These are phyloP conservation scores for Pterophyllum scalare DNA, from an alignment of 2,113 vertebrate species.

Conservation along the genomic window DNA sequence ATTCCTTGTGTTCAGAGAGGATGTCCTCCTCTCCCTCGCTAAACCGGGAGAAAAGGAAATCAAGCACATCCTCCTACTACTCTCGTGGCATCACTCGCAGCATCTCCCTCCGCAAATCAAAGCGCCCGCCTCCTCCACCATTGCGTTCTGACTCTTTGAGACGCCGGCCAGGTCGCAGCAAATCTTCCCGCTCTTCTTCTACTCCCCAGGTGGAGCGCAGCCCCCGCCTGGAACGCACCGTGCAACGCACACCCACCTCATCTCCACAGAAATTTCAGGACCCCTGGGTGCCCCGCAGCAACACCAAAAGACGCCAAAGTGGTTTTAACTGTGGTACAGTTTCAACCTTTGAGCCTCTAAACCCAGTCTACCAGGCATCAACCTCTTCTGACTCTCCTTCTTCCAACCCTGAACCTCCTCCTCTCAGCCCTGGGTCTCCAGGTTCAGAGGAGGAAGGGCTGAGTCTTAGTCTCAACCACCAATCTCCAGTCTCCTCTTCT, in stretches of 20 bases:
- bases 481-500: slow-evolving; percentile 67
- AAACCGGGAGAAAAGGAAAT: slow-evolving; percentile 22
- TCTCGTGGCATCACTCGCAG: slow-evolving; percentile 66
- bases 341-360: slow-evolving; percentile 57
- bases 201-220: slow-evolving; percentile 79
- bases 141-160: slow-evolving; percentile 89
- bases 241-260: slow-evolving; percentile 74
- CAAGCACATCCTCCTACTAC: slow-evolving; percentile 43
- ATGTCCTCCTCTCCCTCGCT: slow-evolving; percentile 55
- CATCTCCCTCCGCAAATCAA: slow-evolving; percentile 91
- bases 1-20: slow-evolving; percentile 81
- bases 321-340: slow-evolving; percentile 76
- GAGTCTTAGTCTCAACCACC: neutral
- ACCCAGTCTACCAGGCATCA: neutral
- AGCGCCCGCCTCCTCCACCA: slow-evolving; percentile 89
- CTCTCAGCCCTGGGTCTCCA: neutral
- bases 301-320: slow-evolving; percentile 82
- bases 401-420: neutral
- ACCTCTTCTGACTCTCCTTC: neutral
- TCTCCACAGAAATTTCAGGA: slow-evolving; percentile 83
- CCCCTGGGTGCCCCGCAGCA: slow-evolving; percentile 89
- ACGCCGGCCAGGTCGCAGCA: slow-evolving; percentile 74
- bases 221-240: slow-evolving; percentile 79
- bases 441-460: slow-evolving; percentile 21
- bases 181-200: slow-evolving; percentile 75